Evolutionary conservation across 2,113 vertebrate genomes (phyloP).

Genomic region (Osmerus mordax): DNA sequence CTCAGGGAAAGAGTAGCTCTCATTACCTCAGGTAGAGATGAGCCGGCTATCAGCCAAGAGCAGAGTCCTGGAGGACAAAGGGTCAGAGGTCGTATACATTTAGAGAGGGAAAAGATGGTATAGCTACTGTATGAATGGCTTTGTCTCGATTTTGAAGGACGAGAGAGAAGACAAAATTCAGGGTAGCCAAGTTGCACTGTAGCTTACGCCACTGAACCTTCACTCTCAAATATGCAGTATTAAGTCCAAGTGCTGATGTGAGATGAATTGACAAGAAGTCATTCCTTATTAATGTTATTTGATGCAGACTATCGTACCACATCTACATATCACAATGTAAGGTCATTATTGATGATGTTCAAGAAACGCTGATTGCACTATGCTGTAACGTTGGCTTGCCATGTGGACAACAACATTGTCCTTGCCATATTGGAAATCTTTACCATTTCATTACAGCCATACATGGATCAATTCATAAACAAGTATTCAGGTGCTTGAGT

Average conservation of each 20-base stretch:
- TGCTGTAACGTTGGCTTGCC: constrained; percentile 22
- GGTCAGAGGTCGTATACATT: constrained; percentile 54
- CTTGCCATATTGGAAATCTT: constrained; percentile 38
- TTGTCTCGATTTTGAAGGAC: constrained; percentile 30
- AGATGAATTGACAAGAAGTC: too few species aligned
- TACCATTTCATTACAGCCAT: constrained; percentile 15
- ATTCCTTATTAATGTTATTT: too few species aligned
- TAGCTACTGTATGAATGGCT: constrained; percentile 18
- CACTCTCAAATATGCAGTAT: too few species aligned
- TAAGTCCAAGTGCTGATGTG: too few species aligned
- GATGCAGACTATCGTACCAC: too few species aligned
- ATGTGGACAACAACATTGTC: constrained; percentile 13
- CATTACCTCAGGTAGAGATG: constrained; percentile 62
- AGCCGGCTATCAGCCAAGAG: constrained; percentile 45
- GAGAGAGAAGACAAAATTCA: background rate
- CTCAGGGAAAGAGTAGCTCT: constrained; percentile 15
- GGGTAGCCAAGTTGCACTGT: too few species aligned
- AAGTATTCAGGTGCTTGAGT: background rate
- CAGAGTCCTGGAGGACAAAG: constrained; percentile 39
- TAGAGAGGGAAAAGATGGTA: constrained; percentile 14
- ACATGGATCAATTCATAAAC: constrained; percentile 15
- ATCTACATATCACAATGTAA: too few species aligned
- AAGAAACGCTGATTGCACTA: constrained; percentile 28
- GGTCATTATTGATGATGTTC: constrained; percentile 33
- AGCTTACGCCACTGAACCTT: too few species aligned